These are phyloP conservation scores for Eunapius fragilis DNA, from an alignment of 37 sponge, comb jelly and placozoan species.

Conservation along the genomic window DNA sequence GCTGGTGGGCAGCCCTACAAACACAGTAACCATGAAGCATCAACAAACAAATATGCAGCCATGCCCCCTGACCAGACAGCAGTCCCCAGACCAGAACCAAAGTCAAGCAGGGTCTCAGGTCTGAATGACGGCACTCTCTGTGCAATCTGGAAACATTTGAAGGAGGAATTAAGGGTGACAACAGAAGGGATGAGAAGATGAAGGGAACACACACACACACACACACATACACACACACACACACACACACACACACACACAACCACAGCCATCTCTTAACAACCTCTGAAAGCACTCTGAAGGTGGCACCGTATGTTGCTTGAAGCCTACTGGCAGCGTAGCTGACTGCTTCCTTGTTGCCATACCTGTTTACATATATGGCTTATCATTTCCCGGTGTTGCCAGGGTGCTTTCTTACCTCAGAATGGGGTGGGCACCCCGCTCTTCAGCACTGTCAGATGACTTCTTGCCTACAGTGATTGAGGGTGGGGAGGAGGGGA, in stretches of 20 bases:
- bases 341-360: slow-evolving; percentile 64
- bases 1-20: slow-evolving; percentile 78
- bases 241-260: too few species aligned
- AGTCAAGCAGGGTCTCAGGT: slow-evolving; percentile 88
- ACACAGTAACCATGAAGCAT: too few species aligned
- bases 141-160: slow-evolving; percentile 45
- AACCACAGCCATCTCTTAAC: background rate
- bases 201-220: background rate
- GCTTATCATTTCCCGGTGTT: background rate
- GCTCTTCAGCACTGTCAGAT: background rate
- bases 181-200: background rate
- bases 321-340: slow-evolving; percentile 75
- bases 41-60: background rate
- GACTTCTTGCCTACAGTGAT: background rate
- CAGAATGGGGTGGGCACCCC: background rate
- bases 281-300: slow-evolving; percentile 87
- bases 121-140: slow-evolving; percentile 46
- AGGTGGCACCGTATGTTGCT: slow-evolving; percentile 72
- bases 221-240: too few species aligned
- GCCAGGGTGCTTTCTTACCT: background rate
- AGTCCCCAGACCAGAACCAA: slow-evolving; percentile 96
- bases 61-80: slow-evolving; percentile 73
- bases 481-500: too few species aligned
- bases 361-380: slow-evolving; percentile 47
- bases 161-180: background rate